phyloP scores from a whole-genome alignment of 64 coral and sea anemone genomes.

The Pocillopora damicornis region DNA sequence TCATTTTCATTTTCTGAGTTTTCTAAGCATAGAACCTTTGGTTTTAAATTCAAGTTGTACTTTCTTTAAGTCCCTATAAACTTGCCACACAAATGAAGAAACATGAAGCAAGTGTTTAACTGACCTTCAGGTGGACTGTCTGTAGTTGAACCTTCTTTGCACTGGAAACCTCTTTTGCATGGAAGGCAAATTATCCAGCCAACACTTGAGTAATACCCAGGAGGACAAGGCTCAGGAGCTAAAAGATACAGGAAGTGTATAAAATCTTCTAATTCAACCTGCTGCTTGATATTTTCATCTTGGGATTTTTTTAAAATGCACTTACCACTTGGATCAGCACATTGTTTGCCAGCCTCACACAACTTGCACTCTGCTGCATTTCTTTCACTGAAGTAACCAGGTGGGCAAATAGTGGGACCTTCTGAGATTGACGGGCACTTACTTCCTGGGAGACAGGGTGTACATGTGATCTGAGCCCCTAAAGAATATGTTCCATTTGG shows the following conservation, averaged over 20 bases:
- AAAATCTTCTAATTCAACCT: neutral
- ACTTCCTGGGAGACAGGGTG: slow-evolving; percentile 64
- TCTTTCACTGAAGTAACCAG: slow-evolving; percentile 87
- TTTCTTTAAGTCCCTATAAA: too few species aligned
- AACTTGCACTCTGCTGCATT: slow-evolving; percentile 68
- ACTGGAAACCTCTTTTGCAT: slow-evolving; percentile 70
- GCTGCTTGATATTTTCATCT: neutral
- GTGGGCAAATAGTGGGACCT: slow-evolving; percentile 69
- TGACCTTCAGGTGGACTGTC: slow-evolving; percentile 79
- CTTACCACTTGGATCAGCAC: slow-evolving; percentile 86
- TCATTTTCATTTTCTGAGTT: neutral
- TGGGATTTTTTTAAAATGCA: neutral
- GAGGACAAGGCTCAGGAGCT: slow-evolving; percentile 84
- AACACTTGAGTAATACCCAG: slow-evolving; percentile 73
- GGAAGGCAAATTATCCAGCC: slow-evolving; percentile 70
- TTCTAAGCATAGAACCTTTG: too few species aligned
- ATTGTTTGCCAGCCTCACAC: slow-evolving; percentile 95
- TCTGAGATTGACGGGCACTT: slow-evolving; percentile 59
- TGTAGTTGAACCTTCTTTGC: slow-evolving; percentile 81
- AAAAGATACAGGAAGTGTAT: neutral
- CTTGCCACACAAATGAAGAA: too few species aligned
- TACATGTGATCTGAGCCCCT: slow-evolving; percentile 87
- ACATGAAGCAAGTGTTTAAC: neutral
- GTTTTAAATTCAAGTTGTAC: too few species aligned
- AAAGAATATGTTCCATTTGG: slow-evolving; percentile 98